Base-by-base conservation (phyloP, 2,113 vertebrate genomes). In the Carlito syrichta region DNA sequence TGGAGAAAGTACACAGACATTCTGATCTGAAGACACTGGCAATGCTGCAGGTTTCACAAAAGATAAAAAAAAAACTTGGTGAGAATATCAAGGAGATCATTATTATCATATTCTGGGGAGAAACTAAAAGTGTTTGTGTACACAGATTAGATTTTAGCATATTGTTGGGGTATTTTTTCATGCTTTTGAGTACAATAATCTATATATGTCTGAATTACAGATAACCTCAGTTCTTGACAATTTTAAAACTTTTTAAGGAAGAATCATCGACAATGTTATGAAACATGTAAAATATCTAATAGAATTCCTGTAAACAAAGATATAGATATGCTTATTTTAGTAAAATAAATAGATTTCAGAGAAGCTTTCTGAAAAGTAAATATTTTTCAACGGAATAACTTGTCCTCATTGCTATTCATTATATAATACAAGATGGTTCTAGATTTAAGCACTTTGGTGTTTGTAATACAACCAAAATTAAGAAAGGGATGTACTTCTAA, bases 381-480 rank as follows among this genome's bases (percentile, higher is more conserved):
- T n/a, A n/a, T 20, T 50, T 88, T 63, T 50, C 54, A 81, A 10
- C 30, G 71, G 43, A 27, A 38, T 38, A 81, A 62, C 13, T 40
- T 86, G 62, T 23, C 48, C 19, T 45, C 52, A 54, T 38, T 71
- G 48, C 6, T 81, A 73, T 84, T 85, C 56, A 68, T 40, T 35
- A 63, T 48, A 82, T 77, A 63, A 79, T 52, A n/a, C 30, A 22
- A 87, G 19, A 66, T 58, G 1, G 6, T 35, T 63, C 35, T 66
- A 60, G 60, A 63, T 56, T 23, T 48, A 83, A 86, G 25, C 81
- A 69, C 45, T 32, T 90, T 25, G 23, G 20, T 17, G 32, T 48
- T 35, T 92, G 16, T 50, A 58, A 40, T 48, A 78, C 78, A 86
- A 73, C 38, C 13, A 63, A 94, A 91, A 54, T 68, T 85, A 84